A percentile compares a stretch with the other conserved stretches of the same genome.
phyloP scores from a whole-genome alignment of 2,888 invertebrate species.

The Chrysolina americana region DNA sequence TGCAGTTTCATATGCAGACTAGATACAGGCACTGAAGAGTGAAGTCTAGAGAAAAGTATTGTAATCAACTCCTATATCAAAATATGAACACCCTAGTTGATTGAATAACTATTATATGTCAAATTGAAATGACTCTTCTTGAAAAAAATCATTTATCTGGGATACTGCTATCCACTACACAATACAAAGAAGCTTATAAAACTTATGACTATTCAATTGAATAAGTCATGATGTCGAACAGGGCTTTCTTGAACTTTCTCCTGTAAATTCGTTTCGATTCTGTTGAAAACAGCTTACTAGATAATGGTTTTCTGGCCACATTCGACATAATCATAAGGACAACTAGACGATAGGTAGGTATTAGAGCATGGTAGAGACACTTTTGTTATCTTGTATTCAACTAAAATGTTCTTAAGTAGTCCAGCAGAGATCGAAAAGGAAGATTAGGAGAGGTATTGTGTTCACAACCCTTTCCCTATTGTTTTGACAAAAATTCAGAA shows the following conservation, averaged over 20 bases:
- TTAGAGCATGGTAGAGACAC: not conserved
- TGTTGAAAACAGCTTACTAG: slow-evolving; percentile 27
- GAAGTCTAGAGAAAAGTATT: too few species aligned
- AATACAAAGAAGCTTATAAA: not conserved
- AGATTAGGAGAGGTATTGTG: too few species aligned
- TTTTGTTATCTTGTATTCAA: too few species aligned
- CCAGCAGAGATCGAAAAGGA: too few species aligned
- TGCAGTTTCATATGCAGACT: too few species aligned
- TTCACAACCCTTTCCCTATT: too few species aligned
- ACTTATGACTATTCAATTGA: not conserved
- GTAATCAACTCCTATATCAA: too few species aligned
- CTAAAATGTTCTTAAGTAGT: too few species aligned
- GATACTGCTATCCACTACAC: not conserved
- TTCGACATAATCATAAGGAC: slow-evolving; percentile 8
- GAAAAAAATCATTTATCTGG: not conserved
- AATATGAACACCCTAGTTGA: too few species aligned
- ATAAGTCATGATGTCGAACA: not conserved
- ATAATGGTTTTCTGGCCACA: slow-evolving; percentile 24
- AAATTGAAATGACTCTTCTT: not conserved
- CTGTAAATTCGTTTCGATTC: slow-evolving; percentile 25
- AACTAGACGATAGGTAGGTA: not conserved
- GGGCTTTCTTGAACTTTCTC: slow-evolving; percentile 14
- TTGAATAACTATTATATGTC: too few species aligned
- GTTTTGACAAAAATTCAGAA: too few species aligned
- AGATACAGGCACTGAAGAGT: too few species aligned